Percentiles rank a stretch among this genome's conserved stretches.
Conservation (phyloP, 2,888 invertebrate genomes). For the Lochmaea crataegi region DNA sequence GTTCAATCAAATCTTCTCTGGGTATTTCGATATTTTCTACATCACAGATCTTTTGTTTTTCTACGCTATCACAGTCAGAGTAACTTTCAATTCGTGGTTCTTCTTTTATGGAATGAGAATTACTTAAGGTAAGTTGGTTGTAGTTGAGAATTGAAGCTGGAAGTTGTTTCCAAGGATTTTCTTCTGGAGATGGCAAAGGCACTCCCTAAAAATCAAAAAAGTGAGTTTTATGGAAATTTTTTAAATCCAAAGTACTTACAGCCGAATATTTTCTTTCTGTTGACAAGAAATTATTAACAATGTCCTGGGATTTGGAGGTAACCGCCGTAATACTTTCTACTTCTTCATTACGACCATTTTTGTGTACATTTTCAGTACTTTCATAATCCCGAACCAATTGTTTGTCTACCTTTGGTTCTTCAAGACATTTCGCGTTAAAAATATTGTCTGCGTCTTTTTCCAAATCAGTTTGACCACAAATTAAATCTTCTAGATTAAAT, state of each 20-base stretch:
- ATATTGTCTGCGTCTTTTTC: constrained; percentile 45
- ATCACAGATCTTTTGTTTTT: constrained; percentile 12
- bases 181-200: constrained; percentile 64
- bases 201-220: constrained; percentile 50
- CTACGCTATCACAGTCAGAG: neutral
- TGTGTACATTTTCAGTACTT: neutral
- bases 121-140: constrained; percentile 44
- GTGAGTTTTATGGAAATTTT: too few species aligned
- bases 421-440: constrained; percentile 23
- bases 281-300: constrained; percentile 40
- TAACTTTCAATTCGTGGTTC: constrained; percentile 19
- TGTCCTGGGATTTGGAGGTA: constrained; percentile 1
- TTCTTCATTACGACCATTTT: constrained; percentile 10
- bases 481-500: constrained; percentile 72
- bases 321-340: neutral
- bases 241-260: neutral
- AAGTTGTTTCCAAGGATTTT: constrained; percentile 63
- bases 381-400: constrained; percentile 17
- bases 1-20: neutral
- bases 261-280: constrained; percentile 41
- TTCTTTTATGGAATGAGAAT: constrained; percentile 38
- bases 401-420: constrained; percentile 34
- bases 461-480: constrained; percentile 50
- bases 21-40: neutral
- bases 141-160: constrained; percentile 54